These are phyloP conservation scores for Oncorhynchus clarkii DNA, from an alignment of 2,113 vertebrate species.

Conservation along the genomic window DNA sequence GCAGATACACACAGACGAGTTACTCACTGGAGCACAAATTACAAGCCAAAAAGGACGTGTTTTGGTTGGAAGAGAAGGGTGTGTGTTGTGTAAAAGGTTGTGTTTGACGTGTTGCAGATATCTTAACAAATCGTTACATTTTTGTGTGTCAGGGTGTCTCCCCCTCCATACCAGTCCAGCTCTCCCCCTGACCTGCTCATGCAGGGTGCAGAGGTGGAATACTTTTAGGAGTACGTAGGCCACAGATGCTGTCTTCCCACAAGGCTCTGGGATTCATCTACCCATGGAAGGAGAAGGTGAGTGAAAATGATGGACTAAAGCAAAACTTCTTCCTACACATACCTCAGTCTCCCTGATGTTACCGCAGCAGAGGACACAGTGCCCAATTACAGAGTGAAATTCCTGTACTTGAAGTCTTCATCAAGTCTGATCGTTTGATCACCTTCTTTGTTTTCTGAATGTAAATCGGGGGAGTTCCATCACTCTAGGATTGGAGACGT, in stretches of 20 bases:
- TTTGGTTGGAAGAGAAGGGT: neutral
- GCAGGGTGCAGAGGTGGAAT: neutral
- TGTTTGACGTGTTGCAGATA: neutral
- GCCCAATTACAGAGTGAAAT: no score
- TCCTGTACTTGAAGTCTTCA: no score
- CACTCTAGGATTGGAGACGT: no score
- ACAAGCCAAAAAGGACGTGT: neutral
- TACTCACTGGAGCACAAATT: neutral
- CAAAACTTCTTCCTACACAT: no score
- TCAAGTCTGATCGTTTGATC: no score
- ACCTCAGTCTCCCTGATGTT: no score
- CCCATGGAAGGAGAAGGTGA: neutral
- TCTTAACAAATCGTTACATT: slow-evolving; percentile 22
- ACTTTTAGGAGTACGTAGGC: slow-evolving; percentile 20
- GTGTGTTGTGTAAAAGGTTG: neutral
- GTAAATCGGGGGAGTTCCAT: no score
- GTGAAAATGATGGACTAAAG: no score
- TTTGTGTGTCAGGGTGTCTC: slow-evolving; percentile 9
- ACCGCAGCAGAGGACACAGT: no score
- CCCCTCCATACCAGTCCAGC: neutral
- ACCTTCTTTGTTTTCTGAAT: no score
- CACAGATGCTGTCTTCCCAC: slow-evolving; percentile 28
- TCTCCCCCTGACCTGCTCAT: neutral
- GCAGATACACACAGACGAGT: neutral
- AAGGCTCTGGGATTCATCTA: neutral